phyloP scores from a whole-genome alignment of 2,888 invertebrate genomes.

The Nudaria mundana region DNA sequence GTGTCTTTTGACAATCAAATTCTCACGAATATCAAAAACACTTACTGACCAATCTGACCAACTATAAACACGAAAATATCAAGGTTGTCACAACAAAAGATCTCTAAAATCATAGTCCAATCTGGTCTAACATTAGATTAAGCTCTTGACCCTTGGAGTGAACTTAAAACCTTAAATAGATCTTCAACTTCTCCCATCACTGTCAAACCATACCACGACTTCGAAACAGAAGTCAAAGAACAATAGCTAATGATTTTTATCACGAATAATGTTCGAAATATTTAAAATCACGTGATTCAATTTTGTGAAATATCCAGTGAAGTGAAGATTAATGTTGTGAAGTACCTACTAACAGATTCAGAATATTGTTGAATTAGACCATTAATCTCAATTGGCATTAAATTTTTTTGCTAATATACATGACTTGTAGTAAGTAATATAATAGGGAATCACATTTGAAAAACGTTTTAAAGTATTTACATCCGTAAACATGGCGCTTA shows the following conservation, averaged over 20 bases:
- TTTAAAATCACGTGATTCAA: conserved; percentile 2
- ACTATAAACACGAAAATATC: conserved; percentile 25
- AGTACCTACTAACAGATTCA: too few species aligned
- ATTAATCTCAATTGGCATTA: too few species aligned
- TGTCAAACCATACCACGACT: conserved; percentile 20
- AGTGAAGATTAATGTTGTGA: not conserved
- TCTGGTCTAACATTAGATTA: conserved; percentile 27
- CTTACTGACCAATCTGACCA: conserved; percentile 23
- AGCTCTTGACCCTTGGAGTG: conserved; percentile 24
- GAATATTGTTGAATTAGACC: too few species aligned
- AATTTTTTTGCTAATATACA: too few species aligned
- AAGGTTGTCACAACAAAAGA: conserved; percentile 32
- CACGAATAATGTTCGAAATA: not conserved
- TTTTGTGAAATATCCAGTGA: not conserved
- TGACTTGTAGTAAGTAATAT: too few species aligned
- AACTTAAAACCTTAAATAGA: conserved; percentile 27
- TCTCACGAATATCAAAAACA: conserved; percentile 9
- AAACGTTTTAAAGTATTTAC: too few species aligned
- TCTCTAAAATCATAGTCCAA: conserved; percentile 22
- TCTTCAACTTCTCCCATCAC: conserved; percentile 16
- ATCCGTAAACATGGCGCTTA: too few species aligned
- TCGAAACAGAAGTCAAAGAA: conserved; percentile 6
- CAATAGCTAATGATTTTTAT: conserved; percentile 8
- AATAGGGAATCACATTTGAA: too few species aligned
- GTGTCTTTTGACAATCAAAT: conserved; percentile 3